Percentiles rank a stretch among this genome's conserved stretches.
Conservation (phyloP, 2,797 vertebrate genomes). For the Gymnodraco acuticeps region DNA sequence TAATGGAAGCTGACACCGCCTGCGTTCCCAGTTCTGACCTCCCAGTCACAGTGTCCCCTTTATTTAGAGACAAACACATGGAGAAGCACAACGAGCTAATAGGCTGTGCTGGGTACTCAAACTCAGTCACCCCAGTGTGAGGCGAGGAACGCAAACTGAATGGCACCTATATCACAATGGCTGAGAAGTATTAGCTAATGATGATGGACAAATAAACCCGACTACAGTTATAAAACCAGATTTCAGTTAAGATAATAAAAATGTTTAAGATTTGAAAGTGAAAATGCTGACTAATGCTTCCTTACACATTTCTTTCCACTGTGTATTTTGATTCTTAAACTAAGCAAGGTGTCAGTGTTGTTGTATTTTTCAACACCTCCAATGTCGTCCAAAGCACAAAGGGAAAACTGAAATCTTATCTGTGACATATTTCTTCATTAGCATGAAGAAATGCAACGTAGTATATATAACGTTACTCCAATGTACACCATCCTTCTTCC, state of each 20-base stretch:
- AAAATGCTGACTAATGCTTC: background rate
- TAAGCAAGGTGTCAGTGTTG: background rate
- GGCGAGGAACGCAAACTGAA: slow-evolving; percentile 31
- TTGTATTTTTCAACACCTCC: background rate
- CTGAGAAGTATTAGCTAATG: slow-evolving; percentile 19
- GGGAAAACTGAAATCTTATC: background rate
- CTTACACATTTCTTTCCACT: background rate
- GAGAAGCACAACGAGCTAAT: slow-evolving; percentile 64
- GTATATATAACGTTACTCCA: background rate
- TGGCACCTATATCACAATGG: slow-evolving; percentile 26
- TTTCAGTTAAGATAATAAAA: background rate
- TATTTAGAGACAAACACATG: slow-evolving; percentile 73
- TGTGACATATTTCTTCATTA: background rate
- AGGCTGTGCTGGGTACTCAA: slow-evolving; percentile 52
- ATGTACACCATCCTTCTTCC: background rate
- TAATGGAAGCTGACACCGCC: slow-evolving; percentile 65
- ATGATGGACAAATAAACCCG: background rate
- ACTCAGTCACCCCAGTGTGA: slow-evolving; percentile 39
- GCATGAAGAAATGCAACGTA: background rate
- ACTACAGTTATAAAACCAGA: background rate
- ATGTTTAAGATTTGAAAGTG: slow-evolving; percentile 5
- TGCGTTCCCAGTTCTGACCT: slow-evolving; percentile 67
- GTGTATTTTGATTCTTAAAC: background rate
- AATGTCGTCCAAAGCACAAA: background rate
- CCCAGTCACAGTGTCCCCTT: slow-evolving; percentile 63